Evolutionary conservation across 2,888 invertebrate genomes (phyloP).

Genomic region (Aporophyla nigra): DNA sequence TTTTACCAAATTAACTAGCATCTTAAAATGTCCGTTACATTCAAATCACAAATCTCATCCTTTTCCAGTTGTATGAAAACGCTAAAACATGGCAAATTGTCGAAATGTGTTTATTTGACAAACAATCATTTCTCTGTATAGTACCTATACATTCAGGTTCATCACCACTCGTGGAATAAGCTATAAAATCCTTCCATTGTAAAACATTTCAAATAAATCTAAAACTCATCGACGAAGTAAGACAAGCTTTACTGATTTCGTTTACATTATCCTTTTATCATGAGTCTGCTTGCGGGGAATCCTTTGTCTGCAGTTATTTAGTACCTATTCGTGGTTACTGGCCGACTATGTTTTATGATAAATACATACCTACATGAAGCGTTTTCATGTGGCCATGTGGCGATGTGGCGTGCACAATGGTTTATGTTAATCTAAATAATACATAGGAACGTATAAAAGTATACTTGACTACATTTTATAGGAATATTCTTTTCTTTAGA

Average conservation of each 20-base stretch:
- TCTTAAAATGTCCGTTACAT: too few species aligned
- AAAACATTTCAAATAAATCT: neutral
- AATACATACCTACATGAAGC: neutral
- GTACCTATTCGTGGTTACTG: conserved; percentile 22
- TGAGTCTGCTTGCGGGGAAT: conserved; percentile 1
- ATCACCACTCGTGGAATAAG: neutral
- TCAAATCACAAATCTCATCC: neutral
- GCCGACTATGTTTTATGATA: neutral
- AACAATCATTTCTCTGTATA: neutral
- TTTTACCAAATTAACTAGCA: neutral
- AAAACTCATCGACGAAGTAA: neutral
- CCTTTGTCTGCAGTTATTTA: conserved; percentile 25
- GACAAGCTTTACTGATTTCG: conserved; percentile 23
- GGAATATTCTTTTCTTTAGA: neutral
- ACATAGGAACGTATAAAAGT: neutral
- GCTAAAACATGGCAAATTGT: neutral
- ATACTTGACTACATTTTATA: conserved; percentile 4
- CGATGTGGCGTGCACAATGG: conserved; percentile 5
- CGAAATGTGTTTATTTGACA: neutral
- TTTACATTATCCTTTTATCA: conserved; percentile 17
- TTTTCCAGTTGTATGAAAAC: neutral
- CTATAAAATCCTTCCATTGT: neutral
- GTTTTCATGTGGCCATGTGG: conserved; percentile 4
- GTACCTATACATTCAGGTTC: too few species aligned
- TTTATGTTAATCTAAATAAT: conserved; percentile 5